Base-by-base conservation (phyloP, 1,140 invertebrate species). In the Cyphomyrmex costatus region DNA sequence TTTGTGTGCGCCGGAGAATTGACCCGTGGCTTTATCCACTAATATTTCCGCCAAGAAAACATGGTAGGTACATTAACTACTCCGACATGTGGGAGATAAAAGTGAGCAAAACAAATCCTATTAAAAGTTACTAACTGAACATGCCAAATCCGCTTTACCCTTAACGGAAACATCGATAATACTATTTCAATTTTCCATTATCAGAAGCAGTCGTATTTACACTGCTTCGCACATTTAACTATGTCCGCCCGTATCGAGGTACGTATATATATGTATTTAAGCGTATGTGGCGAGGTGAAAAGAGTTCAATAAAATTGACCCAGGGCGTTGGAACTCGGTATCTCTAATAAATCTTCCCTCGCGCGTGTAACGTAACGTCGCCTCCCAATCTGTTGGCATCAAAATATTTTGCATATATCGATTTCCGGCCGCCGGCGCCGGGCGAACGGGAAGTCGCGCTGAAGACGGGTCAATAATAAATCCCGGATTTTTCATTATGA, bases 331-430 rank as follows among this genome's bases (percentile, higher is more conserved):
- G 49, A 79, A 79, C 12, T 76, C 36, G 82, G 65, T 73, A 51
- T 86, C 85, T 82, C 46, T 49, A 16, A 87, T 90, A 91, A 92
- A 92, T 92, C 88, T 92, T 70, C 82, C 76, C 73, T 90, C 88
- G 82, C 12, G 77, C 74, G 27, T 16, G 27, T n/a, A 76, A 85
- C 84, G 85, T 86, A 85, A 87, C 85, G 84, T 88, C 85, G 70
- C 68, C 49, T 86, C 73, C 78, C 90, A 88, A 88, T 91, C 90
- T 90, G 89, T 89, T 90, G 82, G 85, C 88, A 91, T 91, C 86
- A 86, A 88, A 87, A 91, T 88, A 85, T 91, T 91, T 91, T 92
- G 89, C 91, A 92, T 92, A 90, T 89, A 91, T 86, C 91, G 83
- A 90, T 90, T 89, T 84, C 88, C 66, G 53, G 60, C 53, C 24